These are phyloP conservation scores for Antrozous pallidus DNA, from an alignment of 2,797 vertebrate species.

Conservation along the genomic window DNA sequence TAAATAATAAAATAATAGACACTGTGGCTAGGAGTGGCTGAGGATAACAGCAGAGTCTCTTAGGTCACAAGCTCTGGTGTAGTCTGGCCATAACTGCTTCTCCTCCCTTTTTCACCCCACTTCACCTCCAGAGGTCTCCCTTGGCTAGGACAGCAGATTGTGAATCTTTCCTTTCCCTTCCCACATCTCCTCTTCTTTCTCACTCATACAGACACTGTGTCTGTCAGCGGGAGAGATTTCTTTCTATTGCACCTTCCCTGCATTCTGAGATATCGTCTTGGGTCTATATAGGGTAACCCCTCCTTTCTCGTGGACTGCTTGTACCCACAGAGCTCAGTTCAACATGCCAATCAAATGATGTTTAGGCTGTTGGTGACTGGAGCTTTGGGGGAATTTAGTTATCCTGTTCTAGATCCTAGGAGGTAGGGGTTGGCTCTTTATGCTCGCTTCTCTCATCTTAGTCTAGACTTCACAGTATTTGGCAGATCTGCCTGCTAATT, in stretches of 20 bases:
- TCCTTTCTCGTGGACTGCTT: neutral
- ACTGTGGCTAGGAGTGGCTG: neutral
- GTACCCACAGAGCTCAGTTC: neutral
- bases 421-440: neutral
- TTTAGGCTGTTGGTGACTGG: neutral
- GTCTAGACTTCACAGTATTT: neutral
- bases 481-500: neutral
- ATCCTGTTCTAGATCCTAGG: neutral
- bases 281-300: neutral
- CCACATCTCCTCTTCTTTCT: neutral
- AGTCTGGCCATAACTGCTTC: neutral
- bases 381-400: neutral
- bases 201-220: neutral
- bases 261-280: neutral
- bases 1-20: neutral
- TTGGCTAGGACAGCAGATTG: neutral
- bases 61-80: neutral
- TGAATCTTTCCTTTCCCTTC: neutral
- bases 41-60: neutral
- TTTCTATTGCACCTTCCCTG: neutral
- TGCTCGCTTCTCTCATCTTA: neutral
- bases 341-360: neutral
- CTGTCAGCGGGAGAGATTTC: neutral
- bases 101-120: neutral
- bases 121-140: constrained; percentile 2